Evolutionary conservation across 2,888 invertebrate genomes (phyloP).

Genomic region (Lithosia quadra): DNA sequence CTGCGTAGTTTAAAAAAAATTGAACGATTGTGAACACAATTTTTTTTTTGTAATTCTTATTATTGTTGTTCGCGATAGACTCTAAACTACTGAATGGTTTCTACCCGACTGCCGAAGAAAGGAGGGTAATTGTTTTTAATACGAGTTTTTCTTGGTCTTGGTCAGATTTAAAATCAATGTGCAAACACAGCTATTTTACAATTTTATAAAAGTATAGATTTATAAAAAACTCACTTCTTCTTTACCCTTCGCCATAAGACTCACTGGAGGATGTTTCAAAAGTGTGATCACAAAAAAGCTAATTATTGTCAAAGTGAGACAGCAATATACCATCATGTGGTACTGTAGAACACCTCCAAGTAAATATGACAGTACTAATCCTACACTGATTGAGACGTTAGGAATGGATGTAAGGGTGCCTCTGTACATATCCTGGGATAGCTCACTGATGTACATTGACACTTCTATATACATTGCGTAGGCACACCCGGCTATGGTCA

Average conservation of each 20-base stretch:
- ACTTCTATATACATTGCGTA: conserved; percentile 61
- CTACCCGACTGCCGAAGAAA: too few relatives aligned
- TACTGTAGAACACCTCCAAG: conserved; percentile 69
- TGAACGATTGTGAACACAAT: too few relatives aligned
- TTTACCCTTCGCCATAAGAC: conserved; percentile 65
- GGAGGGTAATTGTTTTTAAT: too few relatives aligned
- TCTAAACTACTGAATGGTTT: too few relatives aligned
- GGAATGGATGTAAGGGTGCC: conserved; percentile 69
- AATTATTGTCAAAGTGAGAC: conserved; percentile 54
- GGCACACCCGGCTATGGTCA: conserved; percentile 67
- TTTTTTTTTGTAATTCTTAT: too few relatives aligned
- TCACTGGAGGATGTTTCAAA: conserved; percentile 70
- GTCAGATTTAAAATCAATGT: too few relatives aligned
- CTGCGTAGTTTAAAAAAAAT: too few relatives aligned
- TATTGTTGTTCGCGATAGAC: too few relatives aligned
- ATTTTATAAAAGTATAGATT: neutral
- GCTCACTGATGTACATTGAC: conserved; percentile 69
- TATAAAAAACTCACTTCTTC: conserved; percentile 59
- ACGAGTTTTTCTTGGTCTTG: too few relatives aligned
- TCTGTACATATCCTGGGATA: conserved; percentile 71
- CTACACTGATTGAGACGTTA: conserved; percentile 66
- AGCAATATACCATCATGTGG: conserved; percentile 61
- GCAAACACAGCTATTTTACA: too few relatives aligned
- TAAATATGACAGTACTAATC: conserved; percentile 69
- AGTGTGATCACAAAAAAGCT: conserved; percentile 53